Evolutionary conservation across 1,140 invertebrate genomes (phyloP), one percentile per base, ranked within the genome.

Genomic region (Lethocerus indicus): DNA sequence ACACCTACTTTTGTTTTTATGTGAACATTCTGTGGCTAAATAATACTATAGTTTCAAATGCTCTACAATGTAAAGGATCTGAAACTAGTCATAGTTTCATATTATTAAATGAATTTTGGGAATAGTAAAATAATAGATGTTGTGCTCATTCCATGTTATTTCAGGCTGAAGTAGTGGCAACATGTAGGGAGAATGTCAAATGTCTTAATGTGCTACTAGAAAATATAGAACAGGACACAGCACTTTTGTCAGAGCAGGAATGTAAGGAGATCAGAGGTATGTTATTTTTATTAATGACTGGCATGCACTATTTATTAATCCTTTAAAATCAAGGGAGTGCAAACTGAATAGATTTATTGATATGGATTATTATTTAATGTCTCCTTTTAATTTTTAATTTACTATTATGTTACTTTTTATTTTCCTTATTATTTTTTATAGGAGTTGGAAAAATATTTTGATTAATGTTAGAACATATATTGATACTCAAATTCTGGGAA

Each of bases 161-260:
- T 56, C 67, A 87, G 83, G 73, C 70, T 52, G 82, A 86, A 64
- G 70, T 86, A 51, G 67, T 81, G 57, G 74, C 74, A 37, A 80
- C 79, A 36, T 85, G 82, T 63, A 71, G 74, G 59, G 79, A 83
- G 57, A 83, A 84, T 61, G 72, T 82, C 44, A 71, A 70, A 49
- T 80, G 74, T 59, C 67, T 84, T 59, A 69, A 75, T 59, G 61
- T 70, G 18, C 67, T 81, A 48, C 58, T 78, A 41, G 65, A 70
- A 20, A 62, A 67, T 24, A 62, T 64, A 42, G 61, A 61, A 32
- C 56, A 57, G n/a, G 54, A 54, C 5, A 60, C 54, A 60, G 59
- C 59, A 61, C 63, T 28, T 45, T 54, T 28, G 35, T 49, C 47
- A 14, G 47, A 32, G 16, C 51, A 43, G 21, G 62, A 65, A 45